phyloP scores from a whole-genome alignment of 2,888 invertebrate genomes.

The Nomada goodeniana region DNA sequence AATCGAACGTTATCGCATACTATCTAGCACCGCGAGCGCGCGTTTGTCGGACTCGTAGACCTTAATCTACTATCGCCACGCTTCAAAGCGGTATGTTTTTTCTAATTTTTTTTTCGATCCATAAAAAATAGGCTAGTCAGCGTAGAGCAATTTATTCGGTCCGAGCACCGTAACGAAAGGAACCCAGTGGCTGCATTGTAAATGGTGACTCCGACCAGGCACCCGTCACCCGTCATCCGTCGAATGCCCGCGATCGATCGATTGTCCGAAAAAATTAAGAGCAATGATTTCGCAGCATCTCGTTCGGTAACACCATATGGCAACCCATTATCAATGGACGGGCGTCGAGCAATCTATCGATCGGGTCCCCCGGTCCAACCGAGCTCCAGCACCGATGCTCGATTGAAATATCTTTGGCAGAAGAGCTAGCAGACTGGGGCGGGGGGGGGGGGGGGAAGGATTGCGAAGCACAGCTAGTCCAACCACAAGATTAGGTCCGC shows the following conservation, averaged over 20 bases:
- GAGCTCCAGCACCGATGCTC: background rate
- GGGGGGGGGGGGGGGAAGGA: background rate
- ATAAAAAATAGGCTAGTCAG: constrained; percentile 66
- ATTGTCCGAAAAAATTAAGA: constrained; percentile 59
- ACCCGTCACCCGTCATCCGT: constrained; percentile 18
- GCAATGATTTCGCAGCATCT: constrained; percentile 74
- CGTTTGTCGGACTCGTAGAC: background rate
- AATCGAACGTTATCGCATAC: constrained; percentile 4
- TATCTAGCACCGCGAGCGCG: background rate
- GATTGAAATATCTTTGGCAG: background rate
- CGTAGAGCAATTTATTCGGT: constrained; percentile 60
- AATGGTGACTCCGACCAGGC: constrained; percentile 18
- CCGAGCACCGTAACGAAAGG: constrained; percentile 41
- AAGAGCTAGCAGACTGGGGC: background rate
- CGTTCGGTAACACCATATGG: constrained; percentile 63
- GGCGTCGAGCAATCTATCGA: constrained; percentile 21
- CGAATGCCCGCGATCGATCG: constrained; percentile 50
- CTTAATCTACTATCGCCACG: background rate
- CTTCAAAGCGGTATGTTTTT: background rate
- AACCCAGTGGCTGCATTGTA: constrained; percentile 37
- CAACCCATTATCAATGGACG: constrained; percentile 9
- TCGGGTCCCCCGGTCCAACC: constrained; percentile 5
- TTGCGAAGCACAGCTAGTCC: background rate
- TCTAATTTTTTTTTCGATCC: constrained; percentile 13
- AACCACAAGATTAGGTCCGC: background rate